A percentile compares a stretch with the other conserved stretches of the same genome.
Conservation (phyloP, 2,888 invertebrate species). For the Eupithecia centaureata region DNA sequence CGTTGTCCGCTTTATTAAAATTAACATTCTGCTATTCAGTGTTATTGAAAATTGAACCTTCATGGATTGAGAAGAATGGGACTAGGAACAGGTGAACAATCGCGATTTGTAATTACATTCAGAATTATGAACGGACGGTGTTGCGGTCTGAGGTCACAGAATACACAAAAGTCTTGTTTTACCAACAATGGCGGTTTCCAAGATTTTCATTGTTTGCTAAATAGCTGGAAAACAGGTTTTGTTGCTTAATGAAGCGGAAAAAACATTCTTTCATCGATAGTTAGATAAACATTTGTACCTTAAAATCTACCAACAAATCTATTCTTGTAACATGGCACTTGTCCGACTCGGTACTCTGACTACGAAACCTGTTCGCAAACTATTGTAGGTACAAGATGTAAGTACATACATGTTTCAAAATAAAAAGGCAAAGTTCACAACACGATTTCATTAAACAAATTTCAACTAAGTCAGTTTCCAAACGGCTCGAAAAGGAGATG, state of each 20-base stretch:
- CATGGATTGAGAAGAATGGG: slow-evolving; percentile 63
- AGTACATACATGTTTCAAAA: no score
- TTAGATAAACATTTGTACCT: slow-evolving; percentile 11
- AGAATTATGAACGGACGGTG: slow-evolving; percentile 65
- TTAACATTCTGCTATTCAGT: slow-evolving; percentile 52
- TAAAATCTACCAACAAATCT: neutral
- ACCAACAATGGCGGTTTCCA: slow-evolving; percentile 58
- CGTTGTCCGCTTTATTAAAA: slow-evolving; percentile 66
- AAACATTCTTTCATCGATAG: slow-evolving; percentile 5
- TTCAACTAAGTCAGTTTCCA: neutral
- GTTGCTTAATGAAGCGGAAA: slow-evolving; percentile 33
- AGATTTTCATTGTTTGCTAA: slow-evolving; percentile 50
- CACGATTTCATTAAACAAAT: neutral
- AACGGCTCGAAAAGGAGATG: neutral
- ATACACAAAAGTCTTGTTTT: slow-evolving; percentile 39
- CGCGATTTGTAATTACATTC: slow-evolving; percentile 66
- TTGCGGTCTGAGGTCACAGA: slow-evolving; percentile 25
- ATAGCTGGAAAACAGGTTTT: slow-evolving; percentile 52
- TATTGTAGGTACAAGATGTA: no score
- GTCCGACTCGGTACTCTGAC: no score
- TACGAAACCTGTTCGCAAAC: no score
- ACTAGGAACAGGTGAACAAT: slow-evolving; percentile 61
- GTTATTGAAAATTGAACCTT: slow-evolving; percentile 65
- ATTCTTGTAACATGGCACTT: neutral
- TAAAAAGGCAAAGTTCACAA: neutral